Evolutionary conservation across 2,797 vertebrate genomes (phyloP).

Genomic region (Fistularia commersonii): DNA sequence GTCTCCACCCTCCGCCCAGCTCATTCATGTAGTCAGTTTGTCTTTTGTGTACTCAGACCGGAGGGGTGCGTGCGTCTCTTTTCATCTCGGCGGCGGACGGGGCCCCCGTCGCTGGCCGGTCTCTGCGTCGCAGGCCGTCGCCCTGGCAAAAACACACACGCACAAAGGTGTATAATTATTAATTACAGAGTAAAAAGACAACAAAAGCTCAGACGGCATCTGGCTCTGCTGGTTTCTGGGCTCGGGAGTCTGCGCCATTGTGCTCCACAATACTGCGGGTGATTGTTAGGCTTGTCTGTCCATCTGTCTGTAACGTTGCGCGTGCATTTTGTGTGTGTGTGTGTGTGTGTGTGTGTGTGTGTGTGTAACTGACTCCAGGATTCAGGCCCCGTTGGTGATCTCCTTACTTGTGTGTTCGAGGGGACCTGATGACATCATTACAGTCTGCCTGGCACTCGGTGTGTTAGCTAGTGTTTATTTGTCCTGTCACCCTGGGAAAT

Average conservation of each 20-base stretch:
- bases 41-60: constrained; percentile 38
- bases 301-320: constrained; percentile 29
- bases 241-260: constrained; percentile 14
- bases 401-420: constrained; percentile 37
- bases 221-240: constrained; percentile 45
- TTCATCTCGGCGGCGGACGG: constrained; percentile 26
- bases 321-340: too few relatives aligned
- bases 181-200: constrained; percentile 23
- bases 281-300: constrained; percentile 59
- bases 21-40: constrained; percentile 57
- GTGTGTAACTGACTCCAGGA: constrained; percentile 21
- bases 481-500: constrained; percentile 62
- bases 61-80: constrained; percentile 13
- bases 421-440: constrained; percentile 57
- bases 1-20: constrained; percentile 51
- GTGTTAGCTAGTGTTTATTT: constrained; percentile 61
- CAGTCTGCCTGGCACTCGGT: constrained; percentile 48
- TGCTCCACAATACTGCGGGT: constrained; percentile 63
- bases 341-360: constrained; percentile 15
- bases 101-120: constrained; percentile 21
- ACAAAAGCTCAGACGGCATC: constrained; percentile 21
- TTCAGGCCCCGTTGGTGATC: constrained; percentile 29
- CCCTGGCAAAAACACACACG: constrained; percentile 4
- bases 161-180: constrained; percentile 22
- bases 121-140: constrained; percentile 26